Conservation (phyloP, 1,140 invertebrate genomes). For the Nasonia giraulti region DNA sequence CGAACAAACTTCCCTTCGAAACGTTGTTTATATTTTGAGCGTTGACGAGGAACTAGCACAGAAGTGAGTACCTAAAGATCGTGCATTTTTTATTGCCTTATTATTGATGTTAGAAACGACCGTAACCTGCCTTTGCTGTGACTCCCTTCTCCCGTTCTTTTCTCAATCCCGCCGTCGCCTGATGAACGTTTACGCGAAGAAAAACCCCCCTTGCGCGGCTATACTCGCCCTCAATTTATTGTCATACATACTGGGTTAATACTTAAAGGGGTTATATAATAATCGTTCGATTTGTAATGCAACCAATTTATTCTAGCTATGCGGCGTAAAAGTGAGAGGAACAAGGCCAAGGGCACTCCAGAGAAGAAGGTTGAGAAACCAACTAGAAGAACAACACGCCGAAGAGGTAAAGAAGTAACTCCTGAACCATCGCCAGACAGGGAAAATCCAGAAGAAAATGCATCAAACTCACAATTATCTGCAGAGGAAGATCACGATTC, state of each 20-base stretch:
- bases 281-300: neutral
- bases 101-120: neutral
- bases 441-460: constrained; percentile 56
- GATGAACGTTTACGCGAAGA: neutral
- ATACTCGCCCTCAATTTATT: neutral
- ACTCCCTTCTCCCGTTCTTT: no score
- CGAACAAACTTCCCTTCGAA: neutral
- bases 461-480: constrained; percentile 49
- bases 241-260: neutral
- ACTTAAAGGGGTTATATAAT: neutral
- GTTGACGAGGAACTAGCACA: neutral
- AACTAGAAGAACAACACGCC: constrained; percentile 68
- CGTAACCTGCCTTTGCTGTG: no score
- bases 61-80: neutral
- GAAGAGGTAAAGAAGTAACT: constrained; percentile 63
- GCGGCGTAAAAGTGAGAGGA: constrained; percentile 73
- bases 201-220: neutral
- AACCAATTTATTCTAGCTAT: constrained; percentile 59
- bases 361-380: constrained; percentile 71
- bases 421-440: constrained; percentile 68
- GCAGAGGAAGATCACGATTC: constrained; percentile 53
- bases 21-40: neutral
- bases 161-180: no score
- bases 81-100: neutral
- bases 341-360: constrained; percentile 71